phyloP scores from a whole-genome alignment of 2,888 invertebrate genomes.

The Eupithecia tripunctaria region DNA sequence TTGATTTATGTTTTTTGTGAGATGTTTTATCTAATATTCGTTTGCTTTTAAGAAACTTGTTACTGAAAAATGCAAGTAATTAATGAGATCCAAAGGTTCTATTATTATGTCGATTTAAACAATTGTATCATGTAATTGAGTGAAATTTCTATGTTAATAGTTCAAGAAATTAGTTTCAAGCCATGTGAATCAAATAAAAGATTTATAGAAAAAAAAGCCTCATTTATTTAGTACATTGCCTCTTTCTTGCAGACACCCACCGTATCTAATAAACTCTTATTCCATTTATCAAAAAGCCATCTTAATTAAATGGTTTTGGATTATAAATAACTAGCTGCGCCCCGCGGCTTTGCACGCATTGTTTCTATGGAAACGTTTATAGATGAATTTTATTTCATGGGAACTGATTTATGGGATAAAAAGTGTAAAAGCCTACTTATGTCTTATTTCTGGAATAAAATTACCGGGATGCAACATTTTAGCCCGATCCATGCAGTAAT shows the following conservation, averaged over 20 bases:
- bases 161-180: constrained; percentile 11
- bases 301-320: too few species aligned
- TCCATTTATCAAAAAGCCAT: too few species aligned
- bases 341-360: too few species aligned
- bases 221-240: not conserved
- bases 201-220: constrained; percentile 15
- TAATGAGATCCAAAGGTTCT: constrained; percentile 24
- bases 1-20: not conserved
- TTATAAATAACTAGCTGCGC: too few species aligned
- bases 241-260: not conserved
- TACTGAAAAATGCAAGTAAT: not conserved
- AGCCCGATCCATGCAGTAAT: too few species aligned
- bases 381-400: too few species aligned
- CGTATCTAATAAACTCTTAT: too few species aligned
- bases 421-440: too few species aligned
- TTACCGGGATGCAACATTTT: too few species aligned
- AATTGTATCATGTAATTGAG: not conserved
- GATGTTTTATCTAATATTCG: not conserved
- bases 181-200: constrained; percentile 24
- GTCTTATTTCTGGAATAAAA: too few species aligned
- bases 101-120: not conserved
- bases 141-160: constrained; percentile 1
- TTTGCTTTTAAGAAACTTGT: not conserved
- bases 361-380: too few species aligned
- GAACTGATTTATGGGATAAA: too few species aligned